phyloP scores from a whole-genome alignment of 2,888 invertebrate genomes.

The Pachliopta kotzebuea region DNA sequence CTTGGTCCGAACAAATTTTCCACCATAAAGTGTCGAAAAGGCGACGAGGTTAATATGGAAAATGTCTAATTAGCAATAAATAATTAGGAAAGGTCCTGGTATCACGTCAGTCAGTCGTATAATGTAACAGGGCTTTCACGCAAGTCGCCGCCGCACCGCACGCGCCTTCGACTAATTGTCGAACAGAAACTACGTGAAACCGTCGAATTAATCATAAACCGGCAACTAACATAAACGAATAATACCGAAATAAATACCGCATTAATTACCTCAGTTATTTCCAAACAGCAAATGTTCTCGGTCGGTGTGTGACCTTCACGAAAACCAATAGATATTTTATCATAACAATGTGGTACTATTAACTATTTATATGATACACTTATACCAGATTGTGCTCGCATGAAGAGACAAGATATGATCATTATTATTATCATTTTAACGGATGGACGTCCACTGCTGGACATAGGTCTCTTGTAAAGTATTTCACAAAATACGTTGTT shows the following conservation, averaged over 20 bases:
- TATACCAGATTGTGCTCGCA: too few species aligned
- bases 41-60: constrained; percentile 42
- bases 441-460: too few species aligned
- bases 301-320: neutral
- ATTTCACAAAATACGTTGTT: too few species aligned
- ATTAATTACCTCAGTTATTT: constrained; percentile 20
- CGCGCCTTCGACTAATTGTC: constrained; percentile 60
- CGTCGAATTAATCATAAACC: constrained; percentile 68
- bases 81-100: constrained; percentile 57
- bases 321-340: neutral
- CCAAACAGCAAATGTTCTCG: constrained; percentile 7
- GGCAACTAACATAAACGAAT: constrained; percentile 53
- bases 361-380: too few species aligned
- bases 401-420: too few species aligned
- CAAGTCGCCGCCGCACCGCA: constrained; percentile 55
- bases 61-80: constrained; percentile 64
- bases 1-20: neutral
- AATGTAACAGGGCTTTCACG: constrained; percentile 58
- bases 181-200: constrained; percentile 72
- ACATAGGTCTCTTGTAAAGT: too few species aligned
- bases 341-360: too few species aligned
- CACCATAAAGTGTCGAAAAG: constrained; percentile 35
- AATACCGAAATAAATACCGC: constrained; percentile 48
- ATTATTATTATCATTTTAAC: too few species aligned
- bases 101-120: constrained; percentile 56